These are phyloP conservation scores for Xestia ashworthii DNA, from an alignment of 2,888 invertebrate genomes.

Conservation along the genomic window DNA sequence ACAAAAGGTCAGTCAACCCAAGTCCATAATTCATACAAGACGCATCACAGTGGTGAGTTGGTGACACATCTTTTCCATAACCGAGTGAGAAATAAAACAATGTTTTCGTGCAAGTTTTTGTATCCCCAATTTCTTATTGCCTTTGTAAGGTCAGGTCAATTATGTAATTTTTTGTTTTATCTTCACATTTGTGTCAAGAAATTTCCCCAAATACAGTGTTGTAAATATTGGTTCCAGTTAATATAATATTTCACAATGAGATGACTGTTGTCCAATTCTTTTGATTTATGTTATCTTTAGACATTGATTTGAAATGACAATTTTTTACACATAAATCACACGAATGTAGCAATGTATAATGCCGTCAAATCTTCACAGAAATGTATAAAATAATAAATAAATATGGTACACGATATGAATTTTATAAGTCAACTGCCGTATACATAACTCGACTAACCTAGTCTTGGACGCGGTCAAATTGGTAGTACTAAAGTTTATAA, in stretches of 20 bases:
- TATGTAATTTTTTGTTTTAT: slow-evolving; percentile 52
- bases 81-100: slow-evolving; percentile 18
- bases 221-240: slow-evolving; percentile 45
- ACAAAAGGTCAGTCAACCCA: slow-evolving; percentile 53
- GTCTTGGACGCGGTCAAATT: not conserved
- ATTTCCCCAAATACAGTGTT: slow-evolving; percentile 47
- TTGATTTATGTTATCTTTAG: slow-evolving; percentile 39
- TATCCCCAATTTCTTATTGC: slow-evolving; percentile 38
- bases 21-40: not conserved
- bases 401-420: not conserved
- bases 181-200: slow-evolving; percentile 50
- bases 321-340: slow-evolving; percentile 1
- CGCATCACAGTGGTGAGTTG: not conserved
- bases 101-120: slow-evolving; percentile 37
- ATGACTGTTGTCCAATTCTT: slow-evolving; percentile 29
- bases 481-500: not conserved
- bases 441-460: not conserved
- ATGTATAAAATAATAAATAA: not conserved
- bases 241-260: slow-evolving; percentile 52
- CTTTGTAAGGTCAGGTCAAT: slow-evolving; percentile 45
- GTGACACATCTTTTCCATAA: not conserved
- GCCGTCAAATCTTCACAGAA: not conserved
- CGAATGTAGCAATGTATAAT: slow-evolving; percentile 9
- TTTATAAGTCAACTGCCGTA: not conserved
- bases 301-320: slow-evolving; percentile 14